Evolutionary conservation across 2,113 vertebrate genomes (phyloP), one percentile per base, ranked within the genome.

Genomic region (Talpa occidentalis): DNA sequence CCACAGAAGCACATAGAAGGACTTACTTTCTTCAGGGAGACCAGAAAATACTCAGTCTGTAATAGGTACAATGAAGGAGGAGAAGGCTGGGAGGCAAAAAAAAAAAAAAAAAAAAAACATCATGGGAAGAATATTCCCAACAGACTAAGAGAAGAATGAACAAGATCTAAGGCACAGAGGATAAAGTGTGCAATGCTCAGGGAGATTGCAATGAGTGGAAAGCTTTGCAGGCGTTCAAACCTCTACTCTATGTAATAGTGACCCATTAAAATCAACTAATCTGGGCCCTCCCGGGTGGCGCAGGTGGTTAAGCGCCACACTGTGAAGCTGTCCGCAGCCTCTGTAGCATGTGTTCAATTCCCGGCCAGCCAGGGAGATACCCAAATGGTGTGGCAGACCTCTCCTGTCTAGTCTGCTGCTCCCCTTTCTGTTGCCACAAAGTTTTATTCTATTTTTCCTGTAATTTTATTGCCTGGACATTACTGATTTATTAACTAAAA

Each of bases 151-250:
- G 47, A 76, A 90, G 1, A 12, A 10, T 72, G n/a, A 69, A 49
- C 6, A 52, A 84, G 14, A 66, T 7, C 6, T 37, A 19, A 84
- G 42, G 21, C 19, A 37, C 30, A 89, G 40, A 52, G 40, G 4
- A 44, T 26, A n/a, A 47, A 73, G 0, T 1, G 30, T 28, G 3
- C 2, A 1, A 2, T 24, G 21, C 10, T 37, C 15, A 42, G 56
- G 21, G 15, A 30, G 24, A 5, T 69, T 42, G 40, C 42, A 30
- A 28, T 11, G 10, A 26, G 10, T 30, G 42, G 26, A 86, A 66
- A 47, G 47, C 0, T 64, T 67, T 28, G 3, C 6, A 60, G 16
- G 6, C 49, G 32, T 83, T 40, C 11, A 60, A 21, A 8, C 11
- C 40, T 52, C 15, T 47, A 17, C 21, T 26, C 30, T 44, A 32